A percentile compares a stretch with the other conserved stretches of the same genome.
Evolutionary conservation across 2,888 invertebrate species (phyloP).

Genomic region (Lampropteryx suffumata): DNA sequence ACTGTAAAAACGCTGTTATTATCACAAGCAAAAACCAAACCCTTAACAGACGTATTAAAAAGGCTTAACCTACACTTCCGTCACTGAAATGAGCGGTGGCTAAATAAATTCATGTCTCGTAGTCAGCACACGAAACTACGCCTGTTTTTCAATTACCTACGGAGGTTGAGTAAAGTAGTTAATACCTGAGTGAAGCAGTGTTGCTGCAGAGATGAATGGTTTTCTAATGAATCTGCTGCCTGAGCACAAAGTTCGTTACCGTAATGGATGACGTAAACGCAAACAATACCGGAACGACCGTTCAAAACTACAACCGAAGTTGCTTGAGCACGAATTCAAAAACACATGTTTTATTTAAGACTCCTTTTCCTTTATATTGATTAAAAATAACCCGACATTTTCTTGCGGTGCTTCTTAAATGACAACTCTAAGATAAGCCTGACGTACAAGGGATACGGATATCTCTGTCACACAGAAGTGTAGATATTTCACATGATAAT

Average conservation of each 20-base stretch:
- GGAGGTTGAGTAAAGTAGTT: conserved; percentile 30
- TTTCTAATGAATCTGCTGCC: conserved; percentile 69
- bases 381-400: conserved; percentile 6
- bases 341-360: not conserved
- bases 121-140: conserved; percentile 17
- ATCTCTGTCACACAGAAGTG: conserved; percentile 31
- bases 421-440: conserved; percentile 30
- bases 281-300: conserved; percentile 29
- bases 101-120: conserved; percentile 21
- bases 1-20: no score
- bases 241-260: conserved; percentile 63
- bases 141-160: conserved; percentile 28
- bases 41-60: conserved; percentile 7
- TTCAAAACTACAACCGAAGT: conserved; percentile 25
- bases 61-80: conserved; percentile 1
- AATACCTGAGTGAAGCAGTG: conserved; percentile 30
- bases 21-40: no score
- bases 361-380: not conserved
- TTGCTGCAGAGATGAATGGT: conserved; percentile 58
- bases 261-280: conserved; percentile 51
- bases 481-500: conserved; percentile 55
- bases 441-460: conserved; percentile 24
- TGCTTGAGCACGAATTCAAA: conserved; percentile 14
- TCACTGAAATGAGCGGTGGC: not conserved
- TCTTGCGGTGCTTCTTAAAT: conserved; percentile 10